These are phyloP conservation scores for Phaedon cochleariae DNA, from an alignment of 2,888 invertebrate genomes.

Conservation along the genomic window DNA sequence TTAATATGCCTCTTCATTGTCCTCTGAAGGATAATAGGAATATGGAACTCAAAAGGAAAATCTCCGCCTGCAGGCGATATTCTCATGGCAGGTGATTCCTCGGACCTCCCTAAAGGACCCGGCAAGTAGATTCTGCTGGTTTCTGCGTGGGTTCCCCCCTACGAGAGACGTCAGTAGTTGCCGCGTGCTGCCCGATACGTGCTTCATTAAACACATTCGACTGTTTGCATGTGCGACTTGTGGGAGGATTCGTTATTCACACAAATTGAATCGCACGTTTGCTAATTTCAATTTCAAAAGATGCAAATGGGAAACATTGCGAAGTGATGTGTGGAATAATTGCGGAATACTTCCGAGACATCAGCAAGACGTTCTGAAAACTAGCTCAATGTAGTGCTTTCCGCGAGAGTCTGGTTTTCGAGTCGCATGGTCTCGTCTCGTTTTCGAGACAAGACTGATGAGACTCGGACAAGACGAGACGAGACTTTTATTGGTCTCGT, in stretches of 20 bases:
- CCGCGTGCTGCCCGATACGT: constrained; percentile 38
- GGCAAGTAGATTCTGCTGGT: constrained; percentile 25
- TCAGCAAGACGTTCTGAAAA: no score
- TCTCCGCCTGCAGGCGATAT: background rate
- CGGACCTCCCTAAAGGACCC: constrained; percentile 25
- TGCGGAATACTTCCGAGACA: no score
- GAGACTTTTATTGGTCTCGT: no score
- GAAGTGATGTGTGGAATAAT: background rate
- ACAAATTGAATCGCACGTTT: constrained; percentile 48
- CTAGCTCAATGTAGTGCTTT: no score
- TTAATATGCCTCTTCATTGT: no score
- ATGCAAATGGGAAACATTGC: background rate
- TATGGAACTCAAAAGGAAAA: background rate
- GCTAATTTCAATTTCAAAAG: constrained; percentile 32
- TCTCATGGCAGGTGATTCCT: constrained; percentile 8
- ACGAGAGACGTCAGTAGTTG: constrained; percentile 29
- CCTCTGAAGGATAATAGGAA: background rate
- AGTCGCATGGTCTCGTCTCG: no score
- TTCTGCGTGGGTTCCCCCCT: constrained; percentile 26
- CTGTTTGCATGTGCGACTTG: constrained; percentile 38
- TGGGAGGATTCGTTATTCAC: constrained; percentile 47
- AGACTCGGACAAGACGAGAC: no score
- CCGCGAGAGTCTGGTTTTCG: no score
- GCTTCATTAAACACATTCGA: constrained; percentile 36
- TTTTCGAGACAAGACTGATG: no score